Evolutionary conservation across 53 echinoderm and acorn worm genomes (phyloP).

Genomic region (Crossaster papposus): DNA sequence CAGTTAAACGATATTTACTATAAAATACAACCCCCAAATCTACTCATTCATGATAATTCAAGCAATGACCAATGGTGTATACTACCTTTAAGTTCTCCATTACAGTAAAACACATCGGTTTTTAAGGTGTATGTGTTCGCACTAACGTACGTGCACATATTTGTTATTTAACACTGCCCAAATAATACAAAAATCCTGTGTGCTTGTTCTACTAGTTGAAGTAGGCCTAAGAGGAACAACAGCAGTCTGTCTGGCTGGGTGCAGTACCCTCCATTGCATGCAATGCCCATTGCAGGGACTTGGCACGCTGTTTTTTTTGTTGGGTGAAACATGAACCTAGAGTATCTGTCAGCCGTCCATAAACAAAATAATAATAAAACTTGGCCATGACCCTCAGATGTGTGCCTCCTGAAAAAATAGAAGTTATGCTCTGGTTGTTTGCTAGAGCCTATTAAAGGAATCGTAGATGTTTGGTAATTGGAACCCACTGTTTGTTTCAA

Average conservation of each 20-base stretch:
- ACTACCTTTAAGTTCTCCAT: too few relatives aligned
- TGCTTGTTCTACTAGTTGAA: neutral
- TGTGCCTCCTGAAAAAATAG: constrained; percentile 24
- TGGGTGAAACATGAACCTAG: constrained; percentile 1
- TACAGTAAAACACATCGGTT: too few relatives aligned
- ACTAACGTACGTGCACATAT: neutral
- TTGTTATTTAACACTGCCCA: neutral
- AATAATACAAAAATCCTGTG: too few relatives aligned
- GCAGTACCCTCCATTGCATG: too few relatives aligned
- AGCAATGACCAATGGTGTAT: too few relatives aligned
- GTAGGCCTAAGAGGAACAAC: neutral
- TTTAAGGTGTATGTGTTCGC: too few relatives aligned
- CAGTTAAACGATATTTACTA: too few relatives aligned
- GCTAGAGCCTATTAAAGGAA: neutral
- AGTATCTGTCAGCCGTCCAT: constrained; percentile 6
- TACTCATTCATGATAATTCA: too few relatives aligned
- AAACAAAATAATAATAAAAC: neutral
- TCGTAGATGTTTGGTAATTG: too few relatives aligned
- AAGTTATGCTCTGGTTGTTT: neutral
- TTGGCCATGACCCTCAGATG: constrained; percentile 11
- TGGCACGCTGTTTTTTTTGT: neutral
- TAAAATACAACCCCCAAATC: too few relatives aligned
- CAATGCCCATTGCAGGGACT: neutral
- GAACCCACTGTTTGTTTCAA: too few relatives aligned
- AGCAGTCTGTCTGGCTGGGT: neutral